Conservation (phyloP, 2,888 invertebrate species). For the Protonemura montana region DNA sequence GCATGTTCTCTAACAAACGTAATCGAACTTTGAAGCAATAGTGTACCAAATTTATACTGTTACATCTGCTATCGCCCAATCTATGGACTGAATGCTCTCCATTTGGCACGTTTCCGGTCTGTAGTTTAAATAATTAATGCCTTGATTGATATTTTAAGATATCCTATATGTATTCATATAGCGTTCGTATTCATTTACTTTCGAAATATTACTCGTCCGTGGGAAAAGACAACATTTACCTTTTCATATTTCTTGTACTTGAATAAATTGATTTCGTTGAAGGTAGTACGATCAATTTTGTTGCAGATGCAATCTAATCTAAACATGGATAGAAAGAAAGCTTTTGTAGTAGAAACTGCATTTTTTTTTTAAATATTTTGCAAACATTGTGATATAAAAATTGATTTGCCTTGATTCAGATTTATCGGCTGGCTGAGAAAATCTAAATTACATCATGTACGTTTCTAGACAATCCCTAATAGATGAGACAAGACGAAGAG, state of each 20-base stretch:
- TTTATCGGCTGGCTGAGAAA: background rate
- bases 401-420: background rate
- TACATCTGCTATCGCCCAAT: background rate
- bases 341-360: background rate
- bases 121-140: background rate
- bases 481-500: background rate
- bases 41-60: background rate
- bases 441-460: background rate
- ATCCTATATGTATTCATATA: too few species aligned
- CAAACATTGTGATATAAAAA: background rate
- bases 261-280: background rate
- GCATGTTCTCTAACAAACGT: background rate
- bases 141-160: background rate
- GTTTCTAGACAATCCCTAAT: slow-evolving; percentile 4
- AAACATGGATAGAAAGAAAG: background rate
- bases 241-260: background rate
- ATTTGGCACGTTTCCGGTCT: background rate
- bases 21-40: background rate
- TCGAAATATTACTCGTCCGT: background rate
- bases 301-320: background rate
- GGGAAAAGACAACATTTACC: background rate
- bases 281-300: background rate
- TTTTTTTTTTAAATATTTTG: background rate
- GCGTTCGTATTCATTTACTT: background rate
- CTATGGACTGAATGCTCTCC: background rate